These are phyloP conservation scores for Sebastes nivosus DNA, from an alignment of 2,797 vertebrate genomes.

Conservation along the genomic window DNA sequence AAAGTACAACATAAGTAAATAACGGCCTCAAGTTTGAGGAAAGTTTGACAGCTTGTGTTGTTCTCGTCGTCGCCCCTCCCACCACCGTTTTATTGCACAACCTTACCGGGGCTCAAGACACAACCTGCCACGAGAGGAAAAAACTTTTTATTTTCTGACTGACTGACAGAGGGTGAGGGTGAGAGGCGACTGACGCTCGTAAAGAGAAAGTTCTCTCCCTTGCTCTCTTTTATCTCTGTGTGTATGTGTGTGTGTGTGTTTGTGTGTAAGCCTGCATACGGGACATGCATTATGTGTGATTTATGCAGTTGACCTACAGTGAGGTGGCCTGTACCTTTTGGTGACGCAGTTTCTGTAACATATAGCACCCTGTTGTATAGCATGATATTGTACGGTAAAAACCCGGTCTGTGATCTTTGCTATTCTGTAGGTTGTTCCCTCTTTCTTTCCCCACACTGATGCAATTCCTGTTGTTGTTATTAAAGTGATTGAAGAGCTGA, in stretches of 20 bases:
- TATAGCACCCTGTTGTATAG: too few relatives aligned
- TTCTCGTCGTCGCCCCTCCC: not conserved
- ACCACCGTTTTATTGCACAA: not conserved
- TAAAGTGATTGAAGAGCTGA: constrained; percentile 9
- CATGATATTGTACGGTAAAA: not conserved
- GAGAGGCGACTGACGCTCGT: fast-evolving
- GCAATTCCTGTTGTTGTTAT: not conserved
- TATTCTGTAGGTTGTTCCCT: not conserved
- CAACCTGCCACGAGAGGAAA: not conserved
- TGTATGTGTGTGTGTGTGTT: not conserved
- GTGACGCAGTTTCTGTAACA: not conserved
- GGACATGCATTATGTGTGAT: not conserved
- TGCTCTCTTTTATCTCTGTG: not conserved
- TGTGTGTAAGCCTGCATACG: not conserved
- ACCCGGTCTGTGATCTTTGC: not conserved
- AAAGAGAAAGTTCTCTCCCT: too few relatives aligned
- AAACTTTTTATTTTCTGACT: not conserved
- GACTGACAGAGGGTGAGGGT: not conserved
- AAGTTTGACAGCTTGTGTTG: not conserved
- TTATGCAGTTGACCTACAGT: not conserved
- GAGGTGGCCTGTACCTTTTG: not conserved
- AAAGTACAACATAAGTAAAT: not conserved
- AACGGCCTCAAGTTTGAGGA: not conserved
- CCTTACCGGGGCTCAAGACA: not conserved
- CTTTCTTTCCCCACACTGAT: not conserved